These are phyloP conservation scores for Myopa testacea DNA, from an alignment of 2,888 invertebrate genomes.

Conservation along the genomic window DNA sequence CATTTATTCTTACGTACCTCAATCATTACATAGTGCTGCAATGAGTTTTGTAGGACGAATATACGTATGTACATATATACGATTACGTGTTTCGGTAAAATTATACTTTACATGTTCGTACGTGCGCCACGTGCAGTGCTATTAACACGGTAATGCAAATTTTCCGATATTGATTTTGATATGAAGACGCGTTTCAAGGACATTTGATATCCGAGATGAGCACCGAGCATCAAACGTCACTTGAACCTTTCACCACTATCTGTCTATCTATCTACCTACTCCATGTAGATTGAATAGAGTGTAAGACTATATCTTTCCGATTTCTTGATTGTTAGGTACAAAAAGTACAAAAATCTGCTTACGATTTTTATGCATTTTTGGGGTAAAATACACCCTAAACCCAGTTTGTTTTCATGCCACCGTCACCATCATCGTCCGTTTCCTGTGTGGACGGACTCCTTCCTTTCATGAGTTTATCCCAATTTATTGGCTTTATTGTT, in stretches of 20 bases:
- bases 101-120: not conserved
- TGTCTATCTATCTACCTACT: not conserved
- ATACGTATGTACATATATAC: not conserved
- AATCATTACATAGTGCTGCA: no score
- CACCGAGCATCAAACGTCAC: not conserved
- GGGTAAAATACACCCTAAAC: constrained; percentile 15
- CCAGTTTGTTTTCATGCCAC: not conserved
- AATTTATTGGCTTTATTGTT: constrained; percentile 53
- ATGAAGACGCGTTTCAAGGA: constrained; percentile 48
- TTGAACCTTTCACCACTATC: not conserved
- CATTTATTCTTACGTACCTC: not conserved
- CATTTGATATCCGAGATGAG: constrained; percentile 52
- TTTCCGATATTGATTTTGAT: constrained; percentile 44
- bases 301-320: not conserved
- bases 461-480: constrained; percentile 50
- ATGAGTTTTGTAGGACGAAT: no score
- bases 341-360: not conserved
- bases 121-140: constrained; percentile 61
- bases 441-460: not conserved
- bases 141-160: constrained; percentile 55
- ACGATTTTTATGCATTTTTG: not conserved
- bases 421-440: not conserved
- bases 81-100: not conserved
- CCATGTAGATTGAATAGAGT: not conserved
- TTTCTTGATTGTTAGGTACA: not conserved